Evolutionary conservation across 2,888 invertebrate genomes (phyloP).

Genomic region (Conus canariensis): DNA sequence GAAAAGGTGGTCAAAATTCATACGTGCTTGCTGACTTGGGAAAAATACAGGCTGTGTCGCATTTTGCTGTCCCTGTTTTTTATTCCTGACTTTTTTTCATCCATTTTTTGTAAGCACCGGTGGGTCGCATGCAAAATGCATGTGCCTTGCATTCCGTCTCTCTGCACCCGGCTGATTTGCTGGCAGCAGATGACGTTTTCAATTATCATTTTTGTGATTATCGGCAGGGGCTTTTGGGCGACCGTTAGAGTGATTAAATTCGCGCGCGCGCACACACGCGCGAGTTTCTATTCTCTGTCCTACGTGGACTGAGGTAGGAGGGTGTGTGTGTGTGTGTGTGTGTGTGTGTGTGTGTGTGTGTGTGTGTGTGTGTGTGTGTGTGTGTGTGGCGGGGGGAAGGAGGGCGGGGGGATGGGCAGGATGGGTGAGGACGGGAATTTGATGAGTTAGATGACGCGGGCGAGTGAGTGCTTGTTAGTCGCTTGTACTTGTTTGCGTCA

Average conservation of each 20-base stretch:
- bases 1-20: too few species aligned
- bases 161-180: constrained; percentile 3
- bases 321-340: too few species aligned
- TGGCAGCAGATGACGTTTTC: constrained; percentile 20
- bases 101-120: background rate
- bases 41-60: too few species aligned
- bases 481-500: too few species aligned
- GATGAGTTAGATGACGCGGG: too few species aligned
- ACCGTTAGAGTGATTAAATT: constrained; percentile 22
- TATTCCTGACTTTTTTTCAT: background rate
- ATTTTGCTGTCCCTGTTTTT: background rate
- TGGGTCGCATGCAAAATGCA: too few species aligned
- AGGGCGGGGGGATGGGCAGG: background rate
- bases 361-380: too few species aligned
- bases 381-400: too few species aligned
- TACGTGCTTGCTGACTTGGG: too few species aligned
- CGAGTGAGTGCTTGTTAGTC: too few species aligned
- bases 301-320: too few species aligned
- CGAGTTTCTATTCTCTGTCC: background rate
- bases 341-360: background rate
- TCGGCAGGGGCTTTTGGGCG: constrained; percentile 13
- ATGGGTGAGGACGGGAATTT: too few species aligned
- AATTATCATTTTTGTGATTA: constrained; percentile 32
- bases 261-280: background rate
- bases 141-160: background rate